Base-by-base conservation (phyloP, 2,888 invertebrate genomes). In the Fragum whitleyi region DNA sequence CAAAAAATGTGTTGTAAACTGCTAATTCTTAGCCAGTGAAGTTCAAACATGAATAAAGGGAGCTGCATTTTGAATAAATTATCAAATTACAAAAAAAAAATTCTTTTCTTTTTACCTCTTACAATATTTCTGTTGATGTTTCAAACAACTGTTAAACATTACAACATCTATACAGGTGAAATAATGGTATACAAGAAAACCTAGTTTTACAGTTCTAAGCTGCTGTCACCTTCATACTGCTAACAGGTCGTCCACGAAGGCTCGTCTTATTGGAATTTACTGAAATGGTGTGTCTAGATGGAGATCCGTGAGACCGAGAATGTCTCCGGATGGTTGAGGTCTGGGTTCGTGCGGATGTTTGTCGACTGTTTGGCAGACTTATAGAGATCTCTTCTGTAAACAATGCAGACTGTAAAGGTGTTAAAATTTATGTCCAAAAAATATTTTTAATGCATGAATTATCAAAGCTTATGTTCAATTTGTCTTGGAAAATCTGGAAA, bases 171-270 rank as follows among this genome's bases (percentile, higher is more conserved):
- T 26, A 23, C 2, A 23, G 57, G 57, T 57, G n/a, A 57, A n/a
- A 21, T 26, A 26, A 57, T 11, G 57, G 21, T 57, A 26, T 32
- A 32, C 9, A 32, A 29, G 5, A n/a, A 6, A 61, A 61, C 7
- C 29, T 26, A 7, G 14, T 32, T 32, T 28, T 61, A 61, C 19
- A 32, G 61, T 32, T 29, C 61, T 36, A 57, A 29, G 57, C 7
- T n/a, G n/a, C n/a, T n/a, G 70, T 70, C 70, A 70, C 70, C 70
- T 70, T 70, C n/a, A 36, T 36, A 19, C 70, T 29, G 28, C 70
- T 70, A 14, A 55, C 28, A 36, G 70, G 57, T 36, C 70, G 57
- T 57, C 55, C 55, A 14, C n/a, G n/a, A 19, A 47, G n/a, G n/a
- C 47, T 47, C 7, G 47, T 47, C 47, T 42, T 69, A 29, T 51